Evolutionary conservation across 2,113 vertebrate species (phyloP).

Genomic region (zebrafish (Danio rerio)): DNA sequence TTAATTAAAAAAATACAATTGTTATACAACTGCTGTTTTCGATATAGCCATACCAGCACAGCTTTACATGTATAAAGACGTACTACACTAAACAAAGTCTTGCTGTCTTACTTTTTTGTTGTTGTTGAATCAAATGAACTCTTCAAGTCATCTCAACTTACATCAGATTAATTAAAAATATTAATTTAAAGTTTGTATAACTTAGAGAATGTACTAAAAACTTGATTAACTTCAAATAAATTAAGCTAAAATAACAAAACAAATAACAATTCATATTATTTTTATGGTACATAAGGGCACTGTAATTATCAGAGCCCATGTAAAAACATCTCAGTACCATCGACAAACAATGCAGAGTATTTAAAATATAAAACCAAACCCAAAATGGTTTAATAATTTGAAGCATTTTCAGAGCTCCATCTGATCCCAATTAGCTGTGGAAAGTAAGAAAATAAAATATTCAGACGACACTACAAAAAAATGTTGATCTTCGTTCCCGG

Average conservation of each 20-base stretch:
- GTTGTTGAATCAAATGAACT: too few relatives aligned
- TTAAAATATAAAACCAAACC: slow-evolving; percentile 18
- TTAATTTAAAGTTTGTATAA: too few relatives aligned
- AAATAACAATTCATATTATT: too few relatives aligned
- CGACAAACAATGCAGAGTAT: not conserved
- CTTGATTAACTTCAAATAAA: too few relatives aligned
- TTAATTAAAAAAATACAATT: slow-evolving; percentile 24
- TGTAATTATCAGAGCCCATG: not conserved
- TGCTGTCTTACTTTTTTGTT: too few relatives aligned
- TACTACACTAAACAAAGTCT: too few relatives aligned
- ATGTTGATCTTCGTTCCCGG: slow-evolving; percentile 27
- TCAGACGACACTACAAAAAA: slow-evolving; percentile 19
- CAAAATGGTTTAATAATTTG: slow-evolving; percentile 16
- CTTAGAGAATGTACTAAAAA: not conserved
- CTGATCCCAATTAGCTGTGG: slow-evolving; percentile 4
- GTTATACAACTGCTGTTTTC: not conserved
- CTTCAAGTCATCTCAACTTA: too few relatives aligned
- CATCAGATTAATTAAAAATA: too few relatives aligned
- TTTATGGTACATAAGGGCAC: not conserved
- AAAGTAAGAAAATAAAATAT: slow-evolving; percentile 37
- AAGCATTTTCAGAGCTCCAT: slow-evolving; percentile 15
- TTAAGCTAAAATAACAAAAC: too few relatives aligned
- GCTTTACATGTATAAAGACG: not conserved
- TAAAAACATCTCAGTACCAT: not conserved
- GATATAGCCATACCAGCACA: slow-evolving; percentile 2